Evolutionary conservation across 2,797 vertebrate genomes (phyloP).

Genomic region (Lycodopsis pacificus): DNA sequence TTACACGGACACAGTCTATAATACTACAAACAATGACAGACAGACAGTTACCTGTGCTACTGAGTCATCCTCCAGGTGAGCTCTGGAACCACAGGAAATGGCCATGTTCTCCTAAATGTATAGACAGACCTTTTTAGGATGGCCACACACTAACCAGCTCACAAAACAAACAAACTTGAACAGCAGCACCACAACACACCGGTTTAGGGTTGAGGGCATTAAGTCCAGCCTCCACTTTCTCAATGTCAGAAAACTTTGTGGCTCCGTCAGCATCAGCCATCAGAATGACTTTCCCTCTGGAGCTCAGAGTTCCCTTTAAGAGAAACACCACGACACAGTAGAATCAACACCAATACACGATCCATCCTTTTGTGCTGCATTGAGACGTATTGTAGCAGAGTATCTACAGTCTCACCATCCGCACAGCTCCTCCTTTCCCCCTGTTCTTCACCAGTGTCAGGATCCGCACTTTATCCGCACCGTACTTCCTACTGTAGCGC

Average conservation of each 20-base stretch:
- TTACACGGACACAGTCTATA: not conserved
- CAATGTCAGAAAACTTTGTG: slow-evolving; percentile 94
- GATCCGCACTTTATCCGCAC: slow-evolving; percentile 92
- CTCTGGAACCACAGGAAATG: slow-evolving; percentile 95
- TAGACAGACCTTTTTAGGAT: slow-evolving; percentile 11
- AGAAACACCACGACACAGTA: not conserved
- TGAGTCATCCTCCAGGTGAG: slow-evolving; percentile 94
- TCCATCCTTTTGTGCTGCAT: not conserved
- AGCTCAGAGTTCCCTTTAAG: slow-evolving; percentile 90
- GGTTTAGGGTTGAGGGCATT: slow-evolving; percentile 87
- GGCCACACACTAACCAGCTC: not conserved
- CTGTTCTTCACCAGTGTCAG: slow-evolving; percentile 91
- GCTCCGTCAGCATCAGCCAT: slow-evolving; percentile 99
- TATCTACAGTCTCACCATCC: slow-evolving; percentile 86
- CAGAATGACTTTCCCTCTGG: slow-evolving; percentile 89
- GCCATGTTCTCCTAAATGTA: slow-evolving; percentile 90
- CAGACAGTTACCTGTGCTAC: slow-evolving; percentile 89
- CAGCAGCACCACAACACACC: slow-evolving; percentile 70
- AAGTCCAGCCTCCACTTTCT: slow-evolving; percentile 92
- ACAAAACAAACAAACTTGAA: not conserved
- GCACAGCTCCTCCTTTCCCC: slow-evolving; percentile 96
- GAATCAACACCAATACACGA: not conserved
- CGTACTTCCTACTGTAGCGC: slow-evolving; percentile 89
- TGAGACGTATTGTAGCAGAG: not conserved
- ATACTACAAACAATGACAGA: not conserved